These are phyloP conservation scores for Ceryle rudis DNA, from an alignment of 2,797 vertebrate species.

Conservation along the genomic window DNA sequence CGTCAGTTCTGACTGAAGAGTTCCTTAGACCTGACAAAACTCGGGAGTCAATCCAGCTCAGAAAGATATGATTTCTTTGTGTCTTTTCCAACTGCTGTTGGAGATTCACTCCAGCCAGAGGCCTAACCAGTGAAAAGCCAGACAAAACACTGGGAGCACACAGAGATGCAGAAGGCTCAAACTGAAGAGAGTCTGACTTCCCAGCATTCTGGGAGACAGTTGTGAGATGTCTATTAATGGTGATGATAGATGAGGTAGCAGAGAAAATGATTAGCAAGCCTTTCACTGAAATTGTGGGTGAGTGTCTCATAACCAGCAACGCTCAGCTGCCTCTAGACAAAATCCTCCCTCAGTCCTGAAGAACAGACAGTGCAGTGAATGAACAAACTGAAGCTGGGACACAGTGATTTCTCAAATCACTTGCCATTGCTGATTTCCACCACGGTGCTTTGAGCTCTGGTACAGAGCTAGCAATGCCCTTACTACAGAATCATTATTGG, in stretches of 20 bases:
- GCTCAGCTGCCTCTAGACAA: conserved; percentile 16
- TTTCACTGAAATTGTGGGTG: neutral
- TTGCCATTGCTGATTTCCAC: neutral
- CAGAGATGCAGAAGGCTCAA: neutral
- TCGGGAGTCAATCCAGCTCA: neutral
- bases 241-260: neutral
- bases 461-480: neutral
- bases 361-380: conserved; percentile 1
- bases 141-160: neutral
- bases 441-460: neutral
- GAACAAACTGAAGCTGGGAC: neutral
- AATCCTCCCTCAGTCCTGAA: neutral
- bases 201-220: neutral
- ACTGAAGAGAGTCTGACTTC: neutral
- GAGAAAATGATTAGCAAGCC: conserved; percentile 41
- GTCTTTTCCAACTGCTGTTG: neutral
- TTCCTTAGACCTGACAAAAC: neutral
- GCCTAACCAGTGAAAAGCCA: neutral
- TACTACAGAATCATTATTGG: conserved; percentile 8
- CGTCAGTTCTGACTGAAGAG: neutral
- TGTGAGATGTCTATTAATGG: neutral
- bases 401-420: neutral
- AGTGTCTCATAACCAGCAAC: neutral
- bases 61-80: neutral
- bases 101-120: neutral